phyloP scores from a whole-genome alignment of 2,888 invertebrate species.

The Molanna angustata region DNA sequence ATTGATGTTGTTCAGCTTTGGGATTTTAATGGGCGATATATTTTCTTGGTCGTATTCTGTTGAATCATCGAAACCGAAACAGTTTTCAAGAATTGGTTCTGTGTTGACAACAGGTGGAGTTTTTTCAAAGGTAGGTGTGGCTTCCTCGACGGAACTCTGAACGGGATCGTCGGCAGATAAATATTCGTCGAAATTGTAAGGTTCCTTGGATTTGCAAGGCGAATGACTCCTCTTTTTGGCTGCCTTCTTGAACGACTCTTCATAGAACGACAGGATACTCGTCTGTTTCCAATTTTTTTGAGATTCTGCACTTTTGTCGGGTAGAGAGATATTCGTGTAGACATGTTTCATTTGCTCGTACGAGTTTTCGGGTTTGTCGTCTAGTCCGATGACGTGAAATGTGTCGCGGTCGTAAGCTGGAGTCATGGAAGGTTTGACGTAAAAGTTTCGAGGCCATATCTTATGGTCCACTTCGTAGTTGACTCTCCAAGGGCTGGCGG shows the following conservation, averaged over 20 bases:
- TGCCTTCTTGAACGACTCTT: slow-evolving; percentile 26
- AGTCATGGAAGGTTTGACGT: slow-evolving; percentile 52
- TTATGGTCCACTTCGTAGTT: slow-evolving; percentile 48
- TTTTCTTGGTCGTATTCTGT: slow-evolving; percentile 45
- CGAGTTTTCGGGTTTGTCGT: slow-evolving; percentile 5
- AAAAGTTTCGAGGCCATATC: slow-evolving; percentile 49
- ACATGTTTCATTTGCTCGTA: slow-evolving; percentile 1
- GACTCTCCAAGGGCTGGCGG: slow-evolving; percentile 51
- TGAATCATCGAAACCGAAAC: slow-evolving; percentile 52
- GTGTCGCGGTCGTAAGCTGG: slow-evolving; percentile 46
- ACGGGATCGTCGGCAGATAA: slow-evolving; percentile 5
- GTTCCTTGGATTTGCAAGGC: slow-evolving; percentile 16
- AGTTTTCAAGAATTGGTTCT: slow-evolving; percentile 37
- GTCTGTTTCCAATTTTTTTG: slow-evolving; percentile 45
- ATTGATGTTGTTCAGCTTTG: slow-evolving; percentile 20
- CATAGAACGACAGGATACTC: slow-evolving; percentile 47
- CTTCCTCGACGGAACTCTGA: background rate
- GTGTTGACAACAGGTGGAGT: background rate
- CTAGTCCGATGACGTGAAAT: slow-evolving; percentile 24
- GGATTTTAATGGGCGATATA: slow-evolving; percentile 42
- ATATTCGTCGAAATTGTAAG: slow-evolving; percentile 17
- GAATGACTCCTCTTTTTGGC: slow-evolving; percentile 17
- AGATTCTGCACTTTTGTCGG: background rate
- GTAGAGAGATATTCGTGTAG: slow-evolving; percentile 1
- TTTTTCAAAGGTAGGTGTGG: slow-evolving; percentile 2